These are phyloP conservation scores for Flexamia atlantica DNA, from an alignment of 2,888 invertebrate genomes.

Conservation along the genomic window DNA sequence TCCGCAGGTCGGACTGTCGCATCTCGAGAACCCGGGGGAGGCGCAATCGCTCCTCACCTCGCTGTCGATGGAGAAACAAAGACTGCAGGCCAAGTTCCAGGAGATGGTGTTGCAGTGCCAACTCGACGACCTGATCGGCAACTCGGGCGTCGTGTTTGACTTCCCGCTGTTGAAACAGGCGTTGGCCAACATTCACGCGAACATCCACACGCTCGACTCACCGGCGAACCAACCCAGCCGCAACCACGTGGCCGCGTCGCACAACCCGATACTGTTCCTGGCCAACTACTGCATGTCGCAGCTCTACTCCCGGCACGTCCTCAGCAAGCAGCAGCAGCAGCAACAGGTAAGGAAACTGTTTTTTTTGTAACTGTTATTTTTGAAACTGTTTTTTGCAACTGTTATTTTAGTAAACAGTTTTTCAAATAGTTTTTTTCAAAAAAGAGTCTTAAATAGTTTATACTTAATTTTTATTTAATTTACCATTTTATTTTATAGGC, in stretches of 20 bases:
- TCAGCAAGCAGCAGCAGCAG: slow-evolving; percentile 78
- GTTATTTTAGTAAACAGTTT: too few relatives aligned
- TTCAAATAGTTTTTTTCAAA: too few relatives aligned
- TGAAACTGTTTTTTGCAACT: too few relatives aligned
- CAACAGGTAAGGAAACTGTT: too few relatives aligned
- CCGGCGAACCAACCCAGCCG: slow-evolving; percentile 72
- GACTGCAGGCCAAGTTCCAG: slow-evolving; percentile 80
- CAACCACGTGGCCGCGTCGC: slow-evolving; percentile 68
- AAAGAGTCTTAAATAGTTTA: too few relatives aligned
- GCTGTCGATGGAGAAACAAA: slow-evolving; percentile 81
- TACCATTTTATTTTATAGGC: too few relatives aligned
- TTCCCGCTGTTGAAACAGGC: slow-evolving; percentile 83
- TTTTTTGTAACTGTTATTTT: too few relatives aligned
- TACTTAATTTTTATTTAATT: too few relatives aligned
- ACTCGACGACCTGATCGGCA: slow-evolving; percentile 83
- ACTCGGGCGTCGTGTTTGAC: slow-evolving; percentile 82
- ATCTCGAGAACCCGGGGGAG: slow-evolving; percentile 79
- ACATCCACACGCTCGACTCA: slow-evolving; percentile 79
- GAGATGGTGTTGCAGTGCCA: slow-evolving; percentile 86
- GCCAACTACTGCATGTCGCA: slow-evolving; percentile 89
- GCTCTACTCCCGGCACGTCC: slow-evolving; percentile 81
- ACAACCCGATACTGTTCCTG: slow-evolving; percentile 84
- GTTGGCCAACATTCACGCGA: slow-evolving; percentile 80
- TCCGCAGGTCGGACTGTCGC: slow-evolving; percentile 79
- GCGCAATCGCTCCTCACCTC: slow-evolving; percentile 80